These are phyloP conservation scores for Cecropterus lyciades DNA, from an alignment of 1,140 invertebrate species.

Conservation along the genomic window DNA sequence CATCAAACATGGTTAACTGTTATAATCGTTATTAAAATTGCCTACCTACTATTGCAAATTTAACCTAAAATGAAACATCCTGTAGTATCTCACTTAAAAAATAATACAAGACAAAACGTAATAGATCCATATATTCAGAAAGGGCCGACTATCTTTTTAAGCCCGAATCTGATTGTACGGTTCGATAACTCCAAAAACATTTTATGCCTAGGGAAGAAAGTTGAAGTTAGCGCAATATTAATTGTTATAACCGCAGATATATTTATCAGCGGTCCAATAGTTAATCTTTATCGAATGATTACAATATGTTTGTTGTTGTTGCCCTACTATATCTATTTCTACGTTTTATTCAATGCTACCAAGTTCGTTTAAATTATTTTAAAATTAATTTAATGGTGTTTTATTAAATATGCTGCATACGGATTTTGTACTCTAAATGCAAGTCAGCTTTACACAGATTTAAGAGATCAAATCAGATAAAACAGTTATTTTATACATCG, in stretches of 20 bases:
- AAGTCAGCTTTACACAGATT: no score
- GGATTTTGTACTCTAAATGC: no score
- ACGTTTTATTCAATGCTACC: slow-evolving; percentile 12
- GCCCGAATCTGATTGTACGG: slow-evolving; percentile 42
- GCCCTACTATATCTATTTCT: slow-evolving; percentile 24
- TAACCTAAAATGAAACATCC: slow-evolving; percentile 38
- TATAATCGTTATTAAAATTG: no score
- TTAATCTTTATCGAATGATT: slow-evolving; percentile 49
- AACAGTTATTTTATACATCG: no score
- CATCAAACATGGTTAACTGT: no score
- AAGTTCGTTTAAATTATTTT: no score
- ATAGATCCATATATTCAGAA: slow-evolving; percentile 77
- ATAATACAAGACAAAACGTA: slow-evolving; percentile 71
- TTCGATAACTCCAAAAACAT: slow-evolving; percentile 35
- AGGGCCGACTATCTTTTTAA: slow-evolving; percentile 58
- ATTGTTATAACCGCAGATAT: slow-evolving; percentile 24
- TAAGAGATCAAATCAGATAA: no score
- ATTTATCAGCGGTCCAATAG: slow-evolving; percentile 32
- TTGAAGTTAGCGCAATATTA: slow-evolving; percentile 45
- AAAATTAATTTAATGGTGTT: no score
- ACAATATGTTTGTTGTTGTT: slow-evolving; percentile 36
- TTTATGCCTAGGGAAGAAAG: slow-evolving; percentile 47
- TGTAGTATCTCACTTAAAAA: slow-evolving; percentile 50
- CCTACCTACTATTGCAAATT: no score
- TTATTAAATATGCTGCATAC: no score